Conservation (phyloP, 2,888 invertebrate genomes). For the Ectropis crepuscularia region DNA sequence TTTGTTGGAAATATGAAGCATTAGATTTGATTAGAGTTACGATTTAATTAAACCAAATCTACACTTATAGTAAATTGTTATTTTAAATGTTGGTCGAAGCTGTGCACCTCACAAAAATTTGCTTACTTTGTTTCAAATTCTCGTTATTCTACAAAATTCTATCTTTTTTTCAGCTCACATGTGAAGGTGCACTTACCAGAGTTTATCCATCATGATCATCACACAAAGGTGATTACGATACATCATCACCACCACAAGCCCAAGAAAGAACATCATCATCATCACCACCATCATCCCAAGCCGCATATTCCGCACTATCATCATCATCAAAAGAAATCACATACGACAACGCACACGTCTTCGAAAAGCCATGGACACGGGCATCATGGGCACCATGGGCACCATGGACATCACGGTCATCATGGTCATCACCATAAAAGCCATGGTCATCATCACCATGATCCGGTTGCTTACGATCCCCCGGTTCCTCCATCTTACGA, state of each 20-base stretch:
- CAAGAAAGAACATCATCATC: conserved; percentile 76
- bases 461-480: conserved; percentile 53
- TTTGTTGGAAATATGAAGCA: too few species aligned
- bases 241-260: conserved; percentile 82
- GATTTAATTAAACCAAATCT: not conserved
- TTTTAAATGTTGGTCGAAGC: not conserved
- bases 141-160: conserved; percentile 1
- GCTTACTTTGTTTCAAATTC: not conserved
- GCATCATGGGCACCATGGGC: conserved; percentile 47
- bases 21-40: too few species aligned
- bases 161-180: conserved; percentile 77
- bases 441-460: conserved; percentile 61
- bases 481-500: conserved; percentile 56
- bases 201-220: conserved; percentile 84
- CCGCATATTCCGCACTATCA: conserved; percentile 64
- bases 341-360: conserved; percentile 58
- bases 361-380: conserved; percentile 56
- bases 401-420: conserved; percentile 51
- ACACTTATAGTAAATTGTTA: not conserved
- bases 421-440: conserved; percentile 48
- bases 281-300: conserved; percentile 65
- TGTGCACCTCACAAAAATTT: too few species aligned
- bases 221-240: conserved; percentile 85
- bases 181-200: conserved; percentile 85
- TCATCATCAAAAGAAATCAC: conserved; percentile 71